Conservation (phyloP, 1,140 invertebrate species). For the Nebria ingens region DNA sequence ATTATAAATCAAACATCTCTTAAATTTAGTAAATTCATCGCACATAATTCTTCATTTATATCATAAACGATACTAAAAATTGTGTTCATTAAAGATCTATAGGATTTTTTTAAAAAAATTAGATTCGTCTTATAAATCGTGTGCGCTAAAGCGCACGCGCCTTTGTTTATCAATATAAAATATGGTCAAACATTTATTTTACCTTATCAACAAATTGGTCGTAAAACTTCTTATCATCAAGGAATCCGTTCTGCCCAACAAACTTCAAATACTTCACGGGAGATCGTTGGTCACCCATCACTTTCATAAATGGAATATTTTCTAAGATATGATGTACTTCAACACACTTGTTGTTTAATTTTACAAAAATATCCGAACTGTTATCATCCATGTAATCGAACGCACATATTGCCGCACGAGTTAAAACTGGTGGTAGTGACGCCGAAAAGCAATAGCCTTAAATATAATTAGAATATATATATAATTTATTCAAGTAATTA, state of each 20-base stretch:
- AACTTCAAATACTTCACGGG: slow-evolving; percentile 4
- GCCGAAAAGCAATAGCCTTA: slow-evolving; percentile 94
- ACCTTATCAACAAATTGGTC: neutral
- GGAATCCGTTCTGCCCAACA: neutral
- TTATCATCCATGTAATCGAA: slow-evolving; percentile 60
- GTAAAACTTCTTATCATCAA: neutral
- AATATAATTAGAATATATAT: slow-evolving; percentile 14
- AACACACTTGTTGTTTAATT: slow-evolving; percentile 44
- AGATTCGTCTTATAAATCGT: too few species aligned
- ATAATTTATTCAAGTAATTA: slow-evolving; percentile 12
- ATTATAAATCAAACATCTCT: too few species aligned
- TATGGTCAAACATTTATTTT: too few species aligned
- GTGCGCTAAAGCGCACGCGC: too few species aligned
- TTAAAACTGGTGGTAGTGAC: slow-evolving; percentile 84
- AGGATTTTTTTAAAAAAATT: too few species aligned
- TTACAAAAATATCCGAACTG: slow-evolving; percentile 48
- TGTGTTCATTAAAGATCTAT: too few species aligned
- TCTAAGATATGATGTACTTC: slow-evolving; percentile 38
- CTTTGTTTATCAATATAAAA: too few species aligned
- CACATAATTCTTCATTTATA: too few species aligned
- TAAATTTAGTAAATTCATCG: too few species aligned
- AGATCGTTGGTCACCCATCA: neutral
- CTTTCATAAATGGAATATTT: slow-evolving; percentile 17
- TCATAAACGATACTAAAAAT: too few species aligned
- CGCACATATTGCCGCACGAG: slow-evolving; percentile 71